These are phyloP conservation scores for Propithecus perrieri DNA, from an alignment of 2,797 vertebrate species.

Conservation along the genomic window DNA sequence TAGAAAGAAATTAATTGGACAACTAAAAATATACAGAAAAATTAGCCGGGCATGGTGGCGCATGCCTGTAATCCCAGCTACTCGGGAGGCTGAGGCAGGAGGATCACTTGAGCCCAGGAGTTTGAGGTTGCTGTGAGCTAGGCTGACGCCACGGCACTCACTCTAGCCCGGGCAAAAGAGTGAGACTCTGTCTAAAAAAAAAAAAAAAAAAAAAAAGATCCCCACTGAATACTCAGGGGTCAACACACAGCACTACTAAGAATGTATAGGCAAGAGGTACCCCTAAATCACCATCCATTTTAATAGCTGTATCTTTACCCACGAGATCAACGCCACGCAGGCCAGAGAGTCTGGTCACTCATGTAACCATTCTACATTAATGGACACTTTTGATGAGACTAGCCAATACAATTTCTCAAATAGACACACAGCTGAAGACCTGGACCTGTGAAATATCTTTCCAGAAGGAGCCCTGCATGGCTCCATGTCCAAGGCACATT, in stretches of 20 bases:
- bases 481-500: neutral
- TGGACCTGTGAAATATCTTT: neutral
- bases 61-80: too few species aligned
- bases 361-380: neutral
- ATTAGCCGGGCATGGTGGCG: too few species aligned
- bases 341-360: neutral
- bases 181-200: too few species aligned
- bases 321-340: neutral
- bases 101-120: too few species aligned
- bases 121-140: too few species aligned
- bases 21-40: too few species aligned
- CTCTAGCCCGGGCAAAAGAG: too few species aligned
- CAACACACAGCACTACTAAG: neutral
- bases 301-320: neutral
- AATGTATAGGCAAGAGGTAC: neutral
- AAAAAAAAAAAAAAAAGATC: too few species aligned
- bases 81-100: too few species aligned
- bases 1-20: too few species aligned
- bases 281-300: neutral
- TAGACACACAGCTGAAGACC: neutral
- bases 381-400: neutral
- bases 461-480: neutral
- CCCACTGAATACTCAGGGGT: neutral
- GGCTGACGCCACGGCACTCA: too few species aligned
- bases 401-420: neutral